These are phyloP conservation scores for Lepas anatifera DNA, from an alignment of 2,888 invertebrate genomes.

Conservation along the genomic window DNA sequence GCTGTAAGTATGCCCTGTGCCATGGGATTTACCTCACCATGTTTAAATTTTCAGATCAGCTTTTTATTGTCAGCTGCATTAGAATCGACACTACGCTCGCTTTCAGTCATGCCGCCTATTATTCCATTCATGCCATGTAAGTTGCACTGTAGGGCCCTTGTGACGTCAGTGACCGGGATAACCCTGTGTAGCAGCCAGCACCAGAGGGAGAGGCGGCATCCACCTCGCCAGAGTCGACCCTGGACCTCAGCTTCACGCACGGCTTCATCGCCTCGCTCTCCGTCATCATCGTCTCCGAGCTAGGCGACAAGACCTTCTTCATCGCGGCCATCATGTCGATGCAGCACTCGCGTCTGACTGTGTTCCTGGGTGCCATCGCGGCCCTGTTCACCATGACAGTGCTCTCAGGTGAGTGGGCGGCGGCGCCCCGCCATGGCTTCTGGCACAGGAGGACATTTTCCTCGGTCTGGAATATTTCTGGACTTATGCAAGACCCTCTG, in stretches of 20 bases:
- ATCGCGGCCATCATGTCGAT: slow-evolving; percentile 99
- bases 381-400: slow-evolving; percentile 89
- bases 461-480: too few species aligned
- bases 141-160: background rate
- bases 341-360: slow-evolving; percentile 84
- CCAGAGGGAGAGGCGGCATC: background rate
- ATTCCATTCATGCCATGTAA: background rate
- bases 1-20: background rate
- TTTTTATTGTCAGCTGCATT: background rate
- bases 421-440: too few species aligned
- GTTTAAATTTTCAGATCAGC: background rate
- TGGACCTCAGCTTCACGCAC: slow-evolving; percentile 57
- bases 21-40: background rate
- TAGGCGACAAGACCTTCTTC: slow-evolving; percentile 99
- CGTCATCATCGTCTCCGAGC: slow-evolving; percentile 91
- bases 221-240: background rate
- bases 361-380: slow-evolving; percentile 84
- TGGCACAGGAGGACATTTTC: too few species aligned
- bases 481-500: too few species aligned
- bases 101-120: too few species aligned
- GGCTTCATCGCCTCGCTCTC: slow-evolving; percentile 90
- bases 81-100: background rate
- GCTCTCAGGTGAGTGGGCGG: slow-evolving; percentile 67
- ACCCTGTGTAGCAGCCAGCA: background rate
- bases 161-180: too few species aligned